Evolutionary conservation across 1,140 invertebrate genomes (phyloP).

Genomic region (Dreissena rostriformis): DNA sequence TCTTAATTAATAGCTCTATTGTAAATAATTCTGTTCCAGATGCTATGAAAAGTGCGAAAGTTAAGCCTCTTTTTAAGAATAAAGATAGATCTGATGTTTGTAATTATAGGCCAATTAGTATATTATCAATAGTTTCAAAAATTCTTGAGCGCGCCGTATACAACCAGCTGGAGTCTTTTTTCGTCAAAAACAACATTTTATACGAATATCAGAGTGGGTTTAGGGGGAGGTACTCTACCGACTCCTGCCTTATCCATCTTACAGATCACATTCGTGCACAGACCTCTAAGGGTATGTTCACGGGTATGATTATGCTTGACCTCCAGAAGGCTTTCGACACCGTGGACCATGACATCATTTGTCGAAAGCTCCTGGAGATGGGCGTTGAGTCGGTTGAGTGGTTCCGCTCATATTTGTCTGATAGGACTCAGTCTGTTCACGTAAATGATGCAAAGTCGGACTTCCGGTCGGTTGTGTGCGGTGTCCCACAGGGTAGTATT

Average conservation of each 20-base stretch:
- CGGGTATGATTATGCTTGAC: background rate
- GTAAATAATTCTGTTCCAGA: background rate
- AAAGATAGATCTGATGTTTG: background rate
- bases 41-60: background rate
- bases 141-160: slow-evolving; percentile 30
- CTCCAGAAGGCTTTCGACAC: slow-evolving; percentile 11
- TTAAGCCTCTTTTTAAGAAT: slow-evolving; percentile 3
- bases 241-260: slow-evolving; percentile 22
- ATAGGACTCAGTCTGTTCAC: background rate
- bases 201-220: slow-evolving; percentile 9
- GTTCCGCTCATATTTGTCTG: slow-evolving; percentile 1
- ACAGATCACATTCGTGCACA: background rate
- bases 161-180: slow-evolving; percentile 1
- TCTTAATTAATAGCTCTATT: background rate
- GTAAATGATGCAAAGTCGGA: slow-evolving; percentile 18
- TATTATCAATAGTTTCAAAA: slow-evolving; percentile 39
- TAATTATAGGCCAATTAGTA: slow-evolving; percentile 18
- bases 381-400: background rate
- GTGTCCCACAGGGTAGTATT: slow-evolving; percentile 27
- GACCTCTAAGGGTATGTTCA: background rate
- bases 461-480: slow-evolving; percentile 3
- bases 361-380: background rate
- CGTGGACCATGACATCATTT: slow-evolving; percentile 3
- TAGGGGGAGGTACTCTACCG: background rate
- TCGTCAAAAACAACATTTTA: background rate